phyloP scores from a whole-genome alignment of 2,113 vertebrate species.

The Ellobius talpinus region DNA sequence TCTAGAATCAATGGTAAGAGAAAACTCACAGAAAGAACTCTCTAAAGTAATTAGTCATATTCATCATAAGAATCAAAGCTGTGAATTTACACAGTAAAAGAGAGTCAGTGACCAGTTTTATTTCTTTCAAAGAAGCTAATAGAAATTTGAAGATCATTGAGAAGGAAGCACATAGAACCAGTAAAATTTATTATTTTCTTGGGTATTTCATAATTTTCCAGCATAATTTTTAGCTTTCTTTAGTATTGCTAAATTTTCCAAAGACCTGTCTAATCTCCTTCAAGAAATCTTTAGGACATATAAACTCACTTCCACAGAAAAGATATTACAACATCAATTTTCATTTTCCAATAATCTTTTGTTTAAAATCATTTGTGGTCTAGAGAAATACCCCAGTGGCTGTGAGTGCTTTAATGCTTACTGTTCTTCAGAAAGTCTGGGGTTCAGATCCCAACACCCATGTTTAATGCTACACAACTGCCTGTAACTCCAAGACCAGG shows the following conservation, averaged over 20 bases:
- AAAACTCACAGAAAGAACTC: background rate
- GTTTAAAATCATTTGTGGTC: background rate
- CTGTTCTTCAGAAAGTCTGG: background rate
- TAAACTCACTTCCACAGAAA: background rate
- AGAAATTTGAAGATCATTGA: background rate
- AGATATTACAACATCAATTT: background rate
- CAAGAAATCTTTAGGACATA: background rate
- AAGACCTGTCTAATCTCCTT: background rate
- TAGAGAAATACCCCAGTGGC: no score
- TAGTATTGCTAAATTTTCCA: background rate
- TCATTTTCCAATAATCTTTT: background rate
- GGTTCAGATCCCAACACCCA: background rate
- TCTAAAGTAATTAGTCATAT: background rate
- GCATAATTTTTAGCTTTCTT: background rate
- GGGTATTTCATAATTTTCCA: background rate
- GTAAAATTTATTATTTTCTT: background rate
- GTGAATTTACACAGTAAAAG: background rate
- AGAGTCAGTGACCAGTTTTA: no score
- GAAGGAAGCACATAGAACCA: background rate
- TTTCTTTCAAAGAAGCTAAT: background rate
- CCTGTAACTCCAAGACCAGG: background rate
- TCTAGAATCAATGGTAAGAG: background rate
- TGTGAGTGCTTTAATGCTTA: no score
- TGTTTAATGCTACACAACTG: background rate
- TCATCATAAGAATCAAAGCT: background rate